phyloP scores from a whole-genome alignment of 2,888 invertebrate genomes.

The Rhogogaster chlorosoma region DNA sequence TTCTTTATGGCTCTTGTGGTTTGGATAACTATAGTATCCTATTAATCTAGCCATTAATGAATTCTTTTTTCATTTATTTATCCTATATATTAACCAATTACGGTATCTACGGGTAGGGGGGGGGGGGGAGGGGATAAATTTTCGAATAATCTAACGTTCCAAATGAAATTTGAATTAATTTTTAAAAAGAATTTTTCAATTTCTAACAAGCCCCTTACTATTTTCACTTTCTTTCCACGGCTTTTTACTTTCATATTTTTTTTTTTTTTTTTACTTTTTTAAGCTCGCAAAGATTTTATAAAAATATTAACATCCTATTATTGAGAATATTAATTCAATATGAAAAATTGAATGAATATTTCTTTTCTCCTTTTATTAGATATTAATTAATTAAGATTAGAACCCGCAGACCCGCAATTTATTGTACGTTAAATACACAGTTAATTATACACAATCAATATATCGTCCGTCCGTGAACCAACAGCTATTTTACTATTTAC shows the following conservation, averaged over 20 bases:
- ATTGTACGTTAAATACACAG: slow-evolving; percentile 19
- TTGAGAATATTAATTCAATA: not conserved
- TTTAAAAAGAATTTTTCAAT: not conserved
- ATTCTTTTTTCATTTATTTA: not conserved
- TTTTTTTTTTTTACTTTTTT: too few relatives aligned
- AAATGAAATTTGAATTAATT: not conserved
- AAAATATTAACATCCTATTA: not conserved
- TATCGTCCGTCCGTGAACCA: not conserved
- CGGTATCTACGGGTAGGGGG: not conserved
- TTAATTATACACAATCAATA: slow-evolving; percentile 11
- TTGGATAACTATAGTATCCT: not conserved
- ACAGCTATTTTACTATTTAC: not conserved
- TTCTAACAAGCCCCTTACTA: not conserved
- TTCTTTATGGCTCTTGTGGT: slow-evolving; percentile 53
- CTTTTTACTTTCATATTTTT: not conserved
- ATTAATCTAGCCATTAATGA: not conserved
- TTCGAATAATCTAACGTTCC: not conserved
- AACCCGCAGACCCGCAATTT: slow-evolving; percentile 21
- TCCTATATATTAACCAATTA: slow-evolving; percentile 8
- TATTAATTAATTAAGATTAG: not conserved
- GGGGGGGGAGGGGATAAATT: not conserved
- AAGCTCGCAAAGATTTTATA: slow-evolving; percentile 10
- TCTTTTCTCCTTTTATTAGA: not conserved
- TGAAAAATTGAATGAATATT: not conserved
- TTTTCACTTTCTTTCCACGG: not conserved